A percentile compares a stretch with the other conserved stretches of the same genome.
Conservation (phyloP, 1,140 invertebrate species). For the Drosophila auraria region DNA sequence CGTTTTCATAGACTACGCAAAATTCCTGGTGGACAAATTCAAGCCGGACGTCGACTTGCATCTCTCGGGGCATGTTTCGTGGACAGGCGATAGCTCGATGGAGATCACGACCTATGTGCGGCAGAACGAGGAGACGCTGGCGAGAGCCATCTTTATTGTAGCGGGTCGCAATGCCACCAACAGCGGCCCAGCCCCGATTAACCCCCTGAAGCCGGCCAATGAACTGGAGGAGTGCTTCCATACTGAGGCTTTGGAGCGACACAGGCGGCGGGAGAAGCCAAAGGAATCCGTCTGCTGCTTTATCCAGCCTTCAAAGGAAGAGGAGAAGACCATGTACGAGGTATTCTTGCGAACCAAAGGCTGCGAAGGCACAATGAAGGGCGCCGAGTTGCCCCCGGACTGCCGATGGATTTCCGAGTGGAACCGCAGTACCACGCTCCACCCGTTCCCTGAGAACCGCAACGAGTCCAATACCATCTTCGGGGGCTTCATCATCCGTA, state of each 20-base stretch:
- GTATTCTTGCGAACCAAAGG: conserved; percentile 88
- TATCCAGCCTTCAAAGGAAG: conserved; percentile 87
- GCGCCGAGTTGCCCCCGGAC: conserved; percentile 86
- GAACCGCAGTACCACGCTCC: conserved; percentile 51
- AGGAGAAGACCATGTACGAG: conserved; percentile 89
- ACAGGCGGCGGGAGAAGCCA: conserved; percentile 85
- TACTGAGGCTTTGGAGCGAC: conserved; percentile 85
- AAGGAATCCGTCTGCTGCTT: conserved; percentile 86
- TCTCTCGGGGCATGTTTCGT: conserved; percentile 90
- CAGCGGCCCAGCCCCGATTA: conserved; percentile 87
- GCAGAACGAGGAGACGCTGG: conserved; percentile 82
- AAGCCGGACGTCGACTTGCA: conserved; percentile 88
- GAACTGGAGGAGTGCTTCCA: conserved; percentile 87
- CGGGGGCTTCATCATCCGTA: conserved; percentile 92
- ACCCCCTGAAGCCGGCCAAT: conserved; percentile 87
- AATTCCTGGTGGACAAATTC: conserved; percentile 66
- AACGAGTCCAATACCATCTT: conserved; percentile 93
- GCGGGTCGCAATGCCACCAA: conserved; percentile 90
- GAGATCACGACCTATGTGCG: conserved; percentile 90
- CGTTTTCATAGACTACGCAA: conserved; percentile 90
- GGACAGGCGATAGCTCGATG: conserved; percentile 90
- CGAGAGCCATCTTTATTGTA: conserved; percentile 90
- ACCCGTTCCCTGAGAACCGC: conserved; percentile 82
- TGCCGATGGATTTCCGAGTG: conserved; percentile 88
- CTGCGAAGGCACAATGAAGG: conserved; percentile 75